Conservation (phyloP, 2,888 invertebrate species). For the Vandiemenella viatica region DNA sequence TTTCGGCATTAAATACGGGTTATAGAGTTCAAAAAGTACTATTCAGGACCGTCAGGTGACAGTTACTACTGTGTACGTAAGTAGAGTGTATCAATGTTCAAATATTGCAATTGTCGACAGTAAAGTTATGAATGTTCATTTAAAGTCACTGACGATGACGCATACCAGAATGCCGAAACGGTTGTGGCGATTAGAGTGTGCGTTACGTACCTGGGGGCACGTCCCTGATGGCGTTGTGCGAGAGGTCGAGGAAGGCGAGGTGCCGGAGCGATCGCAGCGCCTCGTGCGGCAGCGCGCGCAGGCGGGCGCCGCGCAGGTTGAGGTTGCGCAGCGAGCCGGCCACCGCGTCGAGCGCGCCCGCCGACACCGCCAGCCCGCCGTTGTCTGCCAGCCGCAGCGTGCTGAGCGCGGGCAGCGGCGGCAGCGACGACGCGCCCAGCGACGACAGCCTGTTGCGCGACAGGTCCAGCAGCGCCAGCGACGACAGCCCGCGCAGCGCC, state of each 20-base stretch:
- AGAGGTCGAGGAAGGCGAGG: slow-evolving; percentile 75
- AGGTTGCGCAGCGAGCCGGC: slow-evolving; percentile 72
- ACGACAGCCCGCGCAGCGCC: slow-evolving; percentile 49
- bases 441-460: slow-evolving; percentile 72
- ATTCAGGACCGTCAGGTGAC: too few species aligned
- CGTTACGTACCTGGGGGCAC: too few species aligned
- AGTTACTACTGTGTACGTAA: too few species aligned
- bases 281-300: slow-evolving; percentile 56
- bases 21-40: too few species aligned
- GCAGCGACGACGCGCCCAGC: too few species aligned
- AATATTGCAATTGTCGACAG: too few species aligned
- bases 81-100: too few species aligned
- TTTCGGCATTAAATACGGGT: too few species aligned
- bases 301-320: slow-evolving; percentile 74
- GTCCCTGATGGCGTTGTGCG: slow-evolving; percentile 73
- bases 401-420: slow-evolving; percentile 53
- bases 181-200: too few species aligned
- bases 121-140: too few species aligned
- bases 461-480: slow-evolving; percentile 65
- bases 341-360: slow-evolving; percentile 59
- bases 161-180: too few species aligned
- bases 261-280: slow-evolving; percentile 61
- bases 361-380: slow-evolving; percentile 61
- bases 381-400: slow-evolving; percentile 79
- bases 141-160: too few species aligned